Conservation (phyloP, 1,140 invertebrate genomes). For the Drosophila dunni region DNA sequence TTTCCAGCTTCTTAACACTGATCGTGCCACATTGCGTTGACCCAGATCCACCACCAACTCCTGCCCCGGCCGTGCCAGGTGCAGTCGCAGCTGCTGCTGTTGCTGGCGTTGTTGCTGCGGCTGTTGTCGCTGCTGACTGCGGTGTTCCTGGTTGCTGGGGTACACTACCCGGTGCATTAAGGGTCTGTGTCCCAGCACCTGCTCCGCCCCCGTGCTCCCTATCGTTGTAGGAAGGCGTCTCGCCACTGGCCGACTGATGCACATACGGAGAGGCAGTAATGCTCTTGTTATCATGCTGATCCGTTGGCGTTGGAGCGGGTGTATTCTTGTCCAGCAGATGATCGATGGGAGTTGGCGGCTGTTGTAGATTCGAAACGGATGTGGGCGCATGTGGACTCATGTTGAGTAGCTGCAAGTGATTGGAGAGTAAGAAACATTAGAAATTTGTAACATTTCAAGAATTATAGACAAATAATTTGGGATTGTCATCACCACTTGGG, state of each 20-base stretch:
- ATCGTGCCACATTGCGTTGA: constrained; percentile 63
- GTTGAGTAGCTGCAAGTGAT: constrained; percentile 58
- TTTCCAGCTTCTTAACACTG: constrained; percentile 76
- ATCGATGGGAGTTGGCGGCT: constrained; percentile 82
- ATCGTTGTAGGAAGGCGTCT: constrained; percentile 69
- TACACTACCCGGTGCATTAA: constrained; percentile 58
- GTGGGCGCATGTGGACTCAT: constrained; percentile 82
- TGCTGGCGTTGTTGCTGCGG: constrained; percentile 5
- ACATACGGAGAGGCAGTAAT: constrained; percentile 83
- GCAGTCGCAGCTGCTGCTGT: constrained; percentile 5
- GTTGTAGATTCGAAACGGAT: constrained; percentile 83
- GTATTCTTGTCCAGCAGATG: constrained; percentile 84
- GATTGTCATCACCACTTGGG: constrained; percentile 86
- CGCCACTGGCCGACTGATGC: constrained; percentile 79
- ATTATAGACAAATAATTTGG: background rate
- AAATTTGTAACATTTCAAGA: background rate
- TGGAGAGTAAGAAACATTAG: constrained; percentile 25
- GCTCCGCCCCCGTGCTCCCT: constrained; percentile 34
- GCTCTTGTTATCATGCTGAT: constrained; percentile 84
- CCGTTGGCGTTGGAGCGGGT: constrained; percentile 82
- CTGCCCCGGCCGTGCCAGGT: background rate
- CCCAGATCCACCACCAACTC: background rate
- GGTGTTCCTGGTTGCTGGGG: constrained; percentile 67
- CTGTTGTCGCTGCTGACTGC: constrained; percentile 28
- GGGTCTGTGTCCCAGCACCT: constrained; percentile 4